phyloP scores from a whole-genome alignment of 2,888 invertebrate species.

The Dione juno region DNA sequence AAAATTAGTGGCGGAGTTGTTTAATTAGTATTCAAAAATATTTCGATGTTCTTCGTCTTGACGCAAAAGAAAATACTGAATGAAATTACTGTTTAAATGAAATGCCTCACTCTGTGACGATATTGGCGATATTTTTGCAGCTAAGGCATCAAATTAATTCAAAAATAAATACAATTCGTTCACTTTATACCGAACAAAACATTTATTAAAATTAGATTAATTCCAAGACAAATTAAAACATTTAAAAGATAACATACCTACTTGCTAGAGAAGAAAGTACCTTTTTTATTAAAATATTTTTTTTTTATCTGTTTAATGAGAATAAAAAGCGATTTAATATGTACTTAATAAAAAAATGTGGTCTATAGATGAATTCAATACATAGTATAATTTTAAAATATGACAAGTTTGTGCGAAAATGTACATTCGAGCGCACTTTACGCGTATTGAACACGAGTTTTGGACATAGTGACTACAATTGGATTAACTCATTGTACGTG shows the following conservation, averaged over 20 bases:
- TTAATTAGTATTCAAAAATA: constrained; percentile 73
- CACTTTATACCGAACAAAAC: neutral
- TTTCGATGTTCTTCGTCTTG: constrained; percentile 59
- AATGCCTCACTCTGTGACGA: neutral
- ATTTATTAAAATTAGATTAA: no score
- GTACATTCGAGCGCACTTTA: constrained; percentile 68
- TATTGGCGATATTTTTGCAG: neutral
- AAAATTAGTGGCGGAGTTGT: constrained; percentile 59
- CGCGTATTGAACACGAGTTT: constrained; percentile 70
- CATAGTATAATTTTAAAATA: constrained; percentile 36
- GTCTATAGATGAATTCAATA: neutral
- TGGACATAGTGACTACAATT: constrained; percentile 63
- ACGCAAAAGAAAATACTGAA: constrained; percentile 47
- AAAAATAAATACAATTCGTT: constrained; percentile 9
- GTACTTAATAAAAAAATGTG: neutral
- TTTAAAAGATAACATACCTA: no score
- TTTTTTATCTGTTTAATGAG: neutral
- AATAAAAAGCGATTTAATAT: neutral
- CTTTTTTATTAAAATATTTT: no score
- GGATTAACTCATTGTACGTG: constrained; percentile 70
- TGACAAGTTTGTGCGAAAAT: constrained; percentile 33
- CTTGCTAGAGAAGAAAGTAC: no score
- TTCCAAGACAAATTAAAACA: no score
- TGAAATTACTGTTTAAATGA: constrained; percentile 35
- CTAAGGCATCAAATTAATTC: neutral